A percentile compares a stretch with the other conserved stretches of the same genome.
Evolutionary conservation across 1,140 invertebrate genomes (phyloP).

Genomic region (Tribolium castaneum): DNA sequence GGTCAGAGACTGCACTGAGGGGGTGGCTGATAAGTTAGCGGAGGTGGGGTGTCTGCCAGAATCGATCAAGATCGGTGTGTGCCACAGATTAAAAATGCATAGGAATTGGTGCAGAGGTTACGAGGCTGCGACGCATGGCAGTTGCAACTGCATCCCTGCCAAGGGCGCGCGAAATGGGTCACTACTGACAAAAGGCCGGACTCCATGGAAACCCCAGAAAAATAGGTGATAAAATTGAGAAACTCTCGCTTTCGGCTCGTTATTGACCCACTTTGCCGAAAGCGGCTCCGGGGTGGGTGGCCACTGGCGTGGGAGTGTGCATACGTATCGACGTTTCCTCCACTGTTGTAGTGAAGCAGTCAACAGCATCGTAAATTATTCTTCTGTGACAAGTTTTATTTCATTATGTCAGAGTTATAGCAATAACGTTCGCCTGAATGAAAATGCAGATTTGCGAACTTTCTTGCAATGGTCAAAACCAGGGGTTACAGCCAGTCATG

Average conservation of each 20-base stretch:
- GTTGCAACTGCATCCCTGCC: slow-evolving; percentile 14
- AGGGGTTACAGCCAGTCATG: background rate
- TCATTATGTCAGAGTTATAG: background rate
- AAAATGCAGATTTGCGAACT: background rate
- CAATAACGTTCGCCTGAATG: background rate
- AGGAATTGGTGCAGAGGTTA: background rate
- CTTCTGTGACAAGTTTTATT: background rate
- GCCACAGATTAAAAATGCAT: background rate
- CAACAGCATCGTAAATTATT: slow-evolving; percentile 26
- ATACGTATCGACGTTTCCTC: background rate
- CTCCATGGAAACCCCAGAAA: background rate
- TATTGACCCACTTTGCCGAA: slow-evolving; percentile 7
- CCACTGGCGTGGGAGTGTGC: background rate
- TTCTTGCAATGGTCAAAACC: background rate
- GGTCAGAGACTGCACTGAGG: slow-evolving; percentile 45
- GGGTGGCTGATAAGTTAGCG: slow-evolving; percentile 6
- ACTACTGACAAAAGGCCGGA: background rate
- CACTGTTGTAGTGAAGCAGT: background rate
- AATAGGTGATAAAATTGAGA: slow-evolving; percentile 23
- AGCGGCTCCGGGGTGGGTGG: background rate
- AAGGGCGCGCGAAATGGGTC: slow-evolving; percentile 33
- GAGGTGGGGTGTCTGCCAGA: background rate
- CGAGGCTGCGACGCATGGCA: slow-evolving; percentile 26
- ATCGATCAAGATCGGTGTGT: slow-evolving; percentile 1
- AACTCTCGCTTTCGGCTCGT: slow-evolving; percentile 20